Evolutionary conservation across 2,113 vertebrate species (phyloP).

Genomic region (Sula dactylatra): DNA sequence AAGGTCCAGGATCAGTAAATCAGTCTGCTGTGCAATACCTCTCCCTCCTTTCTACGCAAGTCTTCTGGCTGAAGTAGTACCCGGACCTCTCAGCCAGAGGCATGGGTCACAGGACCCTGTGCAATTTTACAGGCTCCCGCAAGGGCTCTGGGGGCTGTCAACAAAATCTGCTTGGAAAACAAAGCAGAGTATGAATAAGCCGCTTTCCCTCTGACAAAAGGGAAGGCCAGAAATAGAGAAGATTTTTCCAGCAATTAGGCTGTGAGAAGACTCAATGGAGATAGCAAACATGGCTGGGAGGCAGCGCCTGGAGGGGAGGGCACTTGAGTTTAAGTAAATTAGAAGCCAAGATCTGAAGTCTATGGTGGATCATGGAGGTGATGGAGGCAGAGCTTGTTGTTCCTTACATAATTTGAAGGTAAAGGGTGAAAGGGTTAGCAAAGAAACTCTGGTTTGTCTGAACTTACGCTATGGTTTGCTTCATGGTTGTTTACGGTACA

Average conservation of each 20-base stretch:
- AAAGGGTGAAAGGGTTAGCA: not conserved
- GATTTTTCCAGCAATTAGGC: not conserved
- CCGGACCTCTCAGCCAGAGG: not conserved
- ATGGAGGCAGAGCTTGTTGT: not conserved
- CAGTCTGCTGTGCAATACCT: not conserved
- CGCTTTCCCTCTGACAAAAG: not conserved
- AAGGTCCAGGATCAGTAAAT: conserved; percentile 1
- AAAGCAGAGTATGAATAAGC: not conserved
- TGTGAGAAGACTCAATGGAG: fast-evolving
- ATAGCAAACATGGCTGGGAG: not conserved
- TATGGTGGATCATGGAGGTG: not conserved
- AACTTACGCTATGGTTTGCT: not conserved
- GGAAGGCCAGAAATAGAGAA: not conserved
- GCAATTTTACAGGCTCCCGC: not conserved
- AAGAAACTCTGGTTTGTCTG: not conserved
- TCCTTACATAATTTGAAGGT: not conserved
- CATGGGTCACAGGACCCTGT: not conserved
- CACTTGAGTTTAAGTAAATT: not conserved
- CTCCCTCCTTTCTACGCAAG: not conserved
- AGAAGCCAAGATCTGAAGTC: not conserved
- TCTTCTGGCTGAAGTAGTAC: not conserved
- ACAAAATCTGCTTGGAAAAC: not conserved
- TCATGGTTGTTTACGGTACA: not conserved
- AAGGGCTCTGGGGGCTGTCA: not conserved
- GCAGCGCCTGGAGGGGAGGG: not conserved